Evolutionary conservation across 2,797 vertebrate genomes (phyloP).

Genomic region (Scolopax bukidnonensis): DNA sequence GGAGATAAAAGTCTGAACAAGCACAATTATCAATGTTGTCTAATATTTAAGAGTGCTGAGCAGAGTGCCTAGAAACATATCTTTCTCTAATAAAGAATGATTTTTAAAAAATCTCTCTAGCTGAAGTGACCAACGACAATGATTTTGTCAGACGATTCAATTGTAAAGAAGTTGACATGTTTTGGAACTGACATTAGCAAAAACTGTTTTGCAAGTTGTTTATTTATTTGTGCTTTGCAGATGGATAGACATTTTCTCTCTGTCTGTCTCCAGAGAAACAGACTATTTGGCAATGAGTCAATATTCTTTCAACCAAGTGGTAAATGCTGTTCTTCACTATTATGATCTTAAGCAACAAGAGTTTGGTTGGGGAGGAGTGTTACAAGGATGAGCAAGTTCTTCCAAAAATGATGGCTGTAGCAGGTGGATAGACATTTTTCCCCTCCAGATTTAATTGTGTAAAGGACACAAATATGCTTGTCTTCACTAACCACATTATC

Average conservation of each 20-base stretch:
- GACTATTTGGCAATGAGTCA: background rate
- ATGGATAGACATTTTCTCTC: background rate
- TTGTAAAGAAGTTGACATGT: background rate
- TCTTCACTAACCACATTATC: background rate
- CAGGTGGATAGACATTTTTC: background rate
- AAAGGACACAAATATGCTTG: background rate
- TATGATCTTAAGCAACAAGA: background rate
- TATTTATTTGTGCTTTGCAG: background rate
- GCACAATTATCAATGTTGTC: background rate
- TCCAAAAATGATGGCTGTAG: background rate
- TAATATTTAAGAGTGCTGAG: background rate
- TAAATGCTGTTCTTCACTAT: background rate
- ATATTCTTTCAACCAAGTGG: background rate
- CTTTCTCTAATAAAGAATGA: background rate
- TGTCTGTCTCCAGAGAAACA: background rate
- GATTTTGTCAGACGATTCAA: background rate
- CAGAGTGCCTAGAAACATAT: background rate
- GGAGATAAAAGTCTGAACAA: background rate
- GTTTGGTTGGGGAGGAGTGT: background rate
- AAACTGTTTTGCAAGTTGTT: background rate
- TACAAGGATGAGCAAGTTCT: background rate
- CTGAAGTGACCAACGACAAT: background rate
- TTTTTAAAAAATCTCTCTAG: background rate
- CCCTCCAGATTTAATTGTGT: background rate
- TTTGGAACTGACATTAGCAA: background rate